Conservation (phyloP, 2,888 invertebrate genomes). For the Mechanitis mazaeus region DNA sequence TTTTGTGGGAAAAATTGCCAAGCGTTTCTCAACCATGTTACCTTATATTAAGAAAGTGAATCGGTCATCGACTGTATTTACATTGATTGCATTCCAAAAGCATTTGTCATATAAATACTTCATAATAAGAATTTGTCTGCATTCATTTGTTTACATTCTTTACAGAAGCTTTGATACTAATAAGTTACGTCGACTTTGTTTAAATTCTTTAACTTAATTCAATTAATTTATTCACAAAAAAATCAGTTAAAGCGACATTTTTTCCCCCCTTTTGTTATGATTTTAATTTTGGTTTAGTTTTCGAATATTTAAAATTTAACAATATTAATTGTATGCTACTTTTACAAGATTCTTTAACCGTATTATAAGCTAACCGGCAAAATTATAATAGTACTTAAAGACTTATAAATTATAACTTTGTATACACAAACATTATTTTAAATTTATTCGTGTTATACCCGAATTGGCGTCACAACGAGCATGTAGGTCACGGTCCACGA, state of each 20-base stretch:
- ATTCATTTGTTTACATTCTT: too few relatives aligned
- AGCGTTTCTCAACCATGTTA: slow-evolving; percentile 25
- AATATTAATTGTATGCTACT: too few relatives aligned
- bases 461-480: slow-evolving; percentile 53
- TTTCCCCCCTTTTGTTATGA: too few relatives aligned
- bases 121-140: slow-evolving; percentile 1
- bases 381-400: slow-evolving; percentile 1
- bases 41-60: slow-evolving; percentile 19
- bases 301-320: too few relatives aligned
- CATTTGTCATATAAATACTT: slow-evolving; percentile 38
- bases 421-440: not conserved
- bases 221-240: too few relatives aligned
- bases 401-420: slow-evolving; percentile 6
- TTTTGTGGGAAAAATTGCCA: not conserved
- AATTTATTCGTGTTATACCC: slow-evolving; percentile 38
- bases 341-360: not conserved
- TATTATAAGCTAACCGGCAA: not conserved
- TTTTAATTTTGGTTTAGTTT: too few relatives aligned
- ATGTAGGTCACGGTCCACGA: slow-evolving; percentile 64
- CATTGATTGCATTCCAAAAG: slow-evolving; percentile 38
- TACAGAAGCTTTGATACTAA: too few relatives aligned
- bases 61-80: slow-evolving; percentile 41
- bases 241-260: too few relatives aligned
- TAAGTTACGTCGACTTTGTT: too few relatives aligned
- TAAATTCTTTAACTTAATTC: too few relatives aligned